Conservation (phyloP, 2,888 invertebrate species). For the Synergus itoensis region DNA sequence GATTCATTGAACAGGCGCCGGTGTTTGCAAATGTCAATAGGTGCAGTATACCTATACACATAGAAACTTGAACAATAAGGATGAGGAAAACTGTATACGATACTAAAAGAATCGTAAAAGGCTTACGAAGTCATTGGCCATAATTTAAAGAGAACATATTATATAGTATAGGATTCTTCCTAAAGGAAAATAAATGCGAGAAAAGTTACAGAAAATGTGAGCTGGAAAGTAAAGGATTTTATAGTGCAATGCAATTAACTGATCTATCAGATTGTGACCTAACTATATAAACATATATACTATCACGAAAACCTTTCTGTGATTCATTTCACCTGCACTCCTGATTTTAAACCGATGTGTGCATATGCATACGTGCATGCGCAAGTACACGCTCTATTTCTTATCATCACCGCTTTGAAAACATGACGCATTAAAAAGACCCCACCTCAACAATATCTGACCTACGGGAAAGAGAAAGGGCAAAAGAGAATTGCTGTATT, state of each 20-base stretch:
- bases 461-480: conserved; percentile 19
- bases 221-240: neutral
- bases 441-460: conserved; percentile 41
- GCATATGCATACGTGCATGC: conserved; percentile 41
- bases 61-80: neutral
- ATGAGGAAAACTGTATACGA: neutral
- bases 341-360: neutral
- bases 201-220: too few relatives aligned
- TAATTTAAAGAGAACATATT: too few relatives aligned
- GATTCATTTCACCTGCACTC: conserved; percentile 9
- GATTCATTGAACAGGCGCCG: conserved; percentile 52
- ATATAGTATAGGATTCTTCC: too few relatives aligned
- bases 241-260: neutral
- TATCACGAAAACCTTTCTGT: neutral
- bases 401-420: conserved; percentile 57
- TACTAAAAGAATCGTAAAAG: neutral
- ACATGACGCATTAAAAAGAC: conserved; percentile 58
- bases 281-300: neutral
- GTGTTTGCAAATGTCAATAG: neutral
- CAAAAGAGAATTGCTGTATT: neutral
- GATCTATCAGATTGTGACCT: neutral
- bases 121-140: neutral
- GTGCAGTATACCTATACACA: neutral
- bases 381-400: conserved; percentile 60
- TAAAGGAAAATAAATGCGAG: too few relatives aligned